Evolutionary conservation across 2,888 invertebrate species (phyloP), one percentile per base, ranked within the genome.

Genomic region (Vanessa cardui): DNA sequence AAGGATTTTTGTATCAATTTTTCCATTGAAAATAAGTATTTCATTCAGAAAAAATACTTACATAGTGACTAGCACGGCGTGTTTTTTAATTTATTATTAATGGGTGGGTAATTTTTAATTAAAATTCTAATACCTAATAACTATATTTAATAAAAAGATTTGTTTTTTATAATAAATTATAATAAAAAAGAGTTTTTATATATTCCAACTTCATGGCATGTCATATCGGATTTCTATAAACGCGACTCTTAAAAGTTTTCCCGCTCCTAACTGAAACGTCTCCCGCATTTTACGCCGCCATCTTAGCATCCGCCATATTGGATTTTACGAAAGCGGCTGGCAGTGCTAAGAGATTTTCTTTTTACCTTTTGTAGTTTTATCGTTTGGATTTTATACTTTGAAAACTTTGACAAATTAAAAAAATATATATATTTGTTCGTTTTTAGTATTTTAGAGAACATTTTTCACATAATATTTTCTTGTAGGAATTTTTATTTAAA

Each of bases 281-380:
- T 63, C 52, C 12, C 39, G 46, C 67, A 20, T 52, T 67, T 62
- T 62, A 59, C 58, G 62, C 56, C 56, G 67, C 56, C 56, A 56
- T 58, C 62, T 31, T 50, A 20, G n/a, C 45, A 56, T 31, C 59
- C 68, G 64, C 68, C 68, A 64, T 68, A 60, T 68, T 64, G 68
- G 59, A 64, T 68, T 60, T 64, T 64, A 59, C 59, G 63, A 60
- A 64, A 68, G 31, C 63, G 63, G 59, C 60, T 46, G 45, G 59
- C 49, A 68, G 31, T 58, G 64, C 49, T 64, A 50, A 21, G 12
- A 62, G 50, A 62, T 33, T 66, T 67, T 67, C 45, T 58, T 52
- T 39, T 52, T 58, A 50, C 52, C 52, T 67, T 67, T 67, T 67
- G 33, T 58, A 67, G 59, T 64, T 52, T 58, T 47, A 39, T 56